A percentile compares a stretch with the other conserved stretches of the same genome.
Conservation (phyloP, 1,140 invertebrate species). For the Saxidomus purpurata region DNA sequence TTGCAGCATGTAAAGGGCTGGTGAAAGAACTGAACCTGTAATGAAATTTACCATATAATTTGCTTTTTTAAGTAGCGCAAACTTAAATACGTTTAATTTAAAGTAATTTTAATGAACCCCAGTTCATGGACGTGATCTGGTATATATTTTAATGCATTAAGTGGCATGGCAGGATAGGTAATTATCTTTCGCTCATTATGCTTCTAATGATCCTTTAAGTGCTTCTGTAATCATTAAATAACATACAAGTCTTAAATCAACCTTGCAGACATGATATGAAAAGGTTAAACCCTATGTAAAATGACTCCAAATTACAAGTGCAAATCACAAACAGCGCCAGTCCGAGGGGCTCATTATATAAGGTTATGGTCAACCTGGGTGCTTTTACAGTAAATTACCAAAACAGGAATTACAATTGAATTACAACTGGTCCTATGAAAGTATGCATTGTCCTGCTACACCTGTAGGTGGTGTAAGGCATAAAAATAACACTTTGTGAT, state of each 20-base stretch:
- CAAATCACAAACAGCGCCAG: not conserved
- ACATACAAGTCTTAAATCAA: not conserved
- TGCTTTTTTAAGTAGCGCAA: not conserved
- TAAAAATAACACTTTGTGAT: constrained; percentile 39
- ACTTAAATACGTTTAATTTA: constrained; percentile 13
- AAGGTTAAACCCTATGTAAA: not conserved
- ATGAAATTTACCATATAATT: constrained; percentile 17
- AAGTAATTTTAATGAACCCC: constrained; percentile 16
- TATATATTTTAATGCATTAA: constrained; percentile 30
- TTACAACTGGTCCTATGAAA: not conserved
- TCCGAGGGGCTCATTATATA: not conserved
- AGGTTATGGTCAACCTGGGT: not conserved
- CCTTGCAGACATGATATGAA: not conserved
- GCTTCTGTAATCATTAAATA: constrained; percentile 28
- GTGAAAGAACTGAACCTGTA: constrained; percentile 1
- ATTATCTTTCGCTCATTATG: constrained; percentile 17
- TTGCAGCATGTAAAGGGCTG: not conserved
- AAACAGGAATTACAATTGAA: constrained; percentile 16
- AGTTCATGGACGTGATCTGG: constrained; percentile 7
- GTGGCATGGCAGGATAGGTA: constrained; percentile 16
- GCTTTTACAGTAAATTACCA: constrained; percentile 14
- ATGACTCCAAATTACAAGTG: not conserved
- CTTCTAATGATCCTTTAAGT: constrained; percentile 14
- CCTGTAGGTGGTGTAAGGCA: constrained; percentile 17
- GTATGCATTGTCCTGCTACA: constrained; percentile 14